Evolutionary conservation across 2,888 invertebrate genomes (phyloP).

Genomic region (Meteorus cinctellus): DNA sequence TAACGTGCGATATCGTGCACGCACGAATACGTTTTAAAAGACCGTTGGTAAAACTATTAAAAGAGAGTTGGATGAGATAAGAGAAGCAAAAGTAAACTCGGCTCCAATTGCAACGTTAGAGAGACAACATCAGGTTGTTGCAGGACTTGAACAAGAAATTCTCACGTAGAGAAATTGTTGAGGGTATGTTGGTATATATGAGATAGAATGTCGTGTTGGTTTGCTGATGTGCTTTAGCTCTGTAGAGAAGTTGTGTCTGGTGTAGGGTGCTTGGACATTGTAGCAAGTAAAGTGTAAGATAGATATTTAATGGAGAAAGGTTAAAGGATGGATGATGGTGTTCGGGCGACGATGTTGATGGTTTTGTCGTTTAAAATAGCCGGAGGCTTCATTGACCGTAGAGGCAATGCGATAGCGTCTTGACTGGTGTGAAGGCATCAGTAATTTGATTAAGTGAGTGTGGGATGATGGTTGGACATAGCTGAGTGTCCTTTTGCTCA

Average conservation of each 20-base stretch:
- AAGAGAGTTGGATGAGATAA: slow-evolving; percentile 53
- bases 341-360: background rate
- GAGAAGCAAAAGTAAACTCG: slow-evolving; percentile 40
- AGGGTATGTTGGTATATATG: background rate
- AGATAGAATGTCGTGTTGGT: background rate
- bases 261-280: background rate
- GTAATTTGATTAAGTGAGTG: slow-evolving; percentile 68
- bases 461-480: slow-evolving; percentile 51
- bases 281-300: background rate
- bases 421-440: slow-evolving; percentile 53
- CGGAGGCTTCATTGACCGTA: slow-evolving; percentile 28
- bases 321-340: background rate
- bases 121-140: slow-evolving; percentile 9
- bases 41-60: slow-evolving; percentile 47
- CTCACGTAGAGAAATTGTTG: slow-evolving; percentile 6
- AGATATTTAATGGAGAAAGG: background rate
- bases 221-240: too few species aligned
- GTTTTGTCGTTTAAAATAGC: slow-evolving; percentile 23
- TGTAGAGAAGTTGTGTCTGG: background rate
- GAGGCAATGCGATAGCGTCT: slow-evolving; percentile 40
- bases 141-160: slow-evolving; percentile 2
- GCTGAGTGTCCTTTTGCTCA: slow-evolving; percentile 67
- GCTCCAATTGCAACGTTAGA: slow-evolving; percentile 17
- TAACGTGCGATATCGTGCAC: slow-evolving; percentile 61
- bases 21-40: slow-evolving; percentile 56